Evolutionary conservation across 2,797 vertebrate genomes (phyloP), one percentile per base, ranked within the genome.

Genomic region (Rhinoraja longicauda): DNA sequence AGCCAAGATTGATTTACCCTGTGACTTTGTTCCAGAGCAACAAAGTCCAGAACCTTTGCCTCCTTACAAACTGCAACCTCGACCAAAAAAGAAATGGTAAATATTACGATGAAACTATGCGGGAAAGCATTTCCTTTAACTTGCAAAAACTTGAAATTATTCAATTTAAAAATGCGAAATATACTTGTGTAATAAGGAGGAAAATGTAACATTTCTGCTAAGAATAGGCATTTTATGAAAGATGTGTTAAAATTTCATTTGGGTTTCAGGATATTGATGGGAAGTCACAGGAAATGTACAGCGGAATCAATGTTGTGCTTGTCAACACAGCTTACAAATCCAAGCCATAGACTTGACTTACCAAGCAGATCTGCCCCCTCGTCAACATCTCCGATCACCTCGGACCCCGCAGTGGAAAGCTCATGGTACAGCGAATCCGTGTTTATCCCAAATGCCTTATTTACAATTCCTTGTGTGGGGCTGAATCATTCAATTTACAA

Each of bases 391-490:
- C 99, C 99, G 0, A 99, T 99, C 95, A 98, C 98, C 94, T 99
- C 99, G 0, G 98, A 99, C 90, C 99, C 99, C 0, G 99, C 98
- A 0, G 98, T 98, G 81, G 98, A 98, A 94, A 99, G 97, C 95
- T 99, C 99, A 0, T 99, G 98, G 95, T 99, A 99, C 72, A 99
- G 95, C 7, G 99, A 99, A 94, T 99, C 99, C 0, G 99, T 99
- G 96, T 99, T 99, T 97, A 99, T 99, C 94, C 99, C 99, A 1
- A 99, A 99, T 0, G 99, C 98, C 95, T 99, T 99, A 94, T 99
- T 99, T 94, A 99, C 98, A 0, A 99, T 99, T 45, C 99, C 99
- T 94, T 99, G 98, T 19, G 98, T 99, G 0, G 99, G 99, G 95
- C 98, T 99, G 96, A 81, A 84, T 81, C 32, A 90, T 39, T 70